These are phyloP conservation scores for Spizella passerina DNA, from an alignment of 2,797 vertebrate species.

Conservation along the genomic window DNA sequence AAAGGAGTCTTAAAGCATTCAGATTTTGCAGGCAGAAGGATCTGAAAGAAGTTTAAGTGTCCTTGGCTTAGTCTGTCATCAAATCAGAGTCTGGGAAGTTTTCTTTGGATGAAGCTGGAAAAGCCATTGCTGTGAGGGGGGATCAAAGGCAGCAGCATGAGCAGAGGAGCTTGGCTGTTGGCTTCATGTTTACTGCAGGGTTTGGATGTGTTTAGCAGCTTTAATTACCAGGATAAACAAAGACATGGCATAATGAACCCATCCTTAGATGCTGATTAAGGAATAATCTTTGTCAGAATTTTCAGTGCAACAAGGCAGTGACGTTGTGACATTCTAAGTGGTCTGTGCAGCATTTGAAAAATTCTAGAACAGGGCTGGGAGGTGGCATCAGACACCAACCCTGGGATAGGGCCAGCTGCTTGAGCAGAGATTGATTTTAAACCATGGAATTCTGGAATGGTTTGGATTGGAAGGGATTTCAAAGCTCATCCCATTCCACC, in stretches of 20 bases:
- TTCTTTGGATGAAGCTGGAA: background rate
- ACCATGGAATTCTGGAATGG: background rate
- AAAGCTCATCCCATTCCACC: accelerated
- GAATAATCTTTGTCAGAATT: background rate
- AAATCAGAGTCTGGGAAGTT: background rate
- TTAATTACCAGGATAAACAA: background rate
- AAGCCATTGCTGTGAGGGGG: background rate
- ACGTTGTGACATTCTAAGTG: accelerated
- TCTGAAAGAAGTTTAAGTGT: background rate
- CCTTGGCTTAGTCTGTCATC: background rate
- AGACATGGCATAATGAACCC: background rate
- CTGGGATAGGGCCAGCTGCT: background rate
- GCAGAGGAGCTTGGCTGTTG: background rate
- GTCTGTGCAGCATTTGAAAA: background rate
- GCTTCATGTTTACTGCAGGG: background rate
- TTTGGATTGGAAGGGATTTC: background rate
- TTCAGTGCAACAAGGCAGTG: background rate
- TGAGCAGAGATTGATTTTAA: background rate
- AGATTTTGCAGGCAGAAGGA: background rate
- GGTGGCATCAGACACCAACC: background rate
- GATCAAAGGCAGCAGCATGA: background rate
- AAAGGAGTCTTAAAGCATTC: background rate
- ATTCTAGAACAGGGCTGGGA: background rate
- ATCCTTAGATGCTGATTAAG: background rate
- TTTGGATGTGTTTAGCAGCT: background rate